Conservation (phyloP, 1,140 invertebrate species). For the Drosophila gunungcola region DNA sequence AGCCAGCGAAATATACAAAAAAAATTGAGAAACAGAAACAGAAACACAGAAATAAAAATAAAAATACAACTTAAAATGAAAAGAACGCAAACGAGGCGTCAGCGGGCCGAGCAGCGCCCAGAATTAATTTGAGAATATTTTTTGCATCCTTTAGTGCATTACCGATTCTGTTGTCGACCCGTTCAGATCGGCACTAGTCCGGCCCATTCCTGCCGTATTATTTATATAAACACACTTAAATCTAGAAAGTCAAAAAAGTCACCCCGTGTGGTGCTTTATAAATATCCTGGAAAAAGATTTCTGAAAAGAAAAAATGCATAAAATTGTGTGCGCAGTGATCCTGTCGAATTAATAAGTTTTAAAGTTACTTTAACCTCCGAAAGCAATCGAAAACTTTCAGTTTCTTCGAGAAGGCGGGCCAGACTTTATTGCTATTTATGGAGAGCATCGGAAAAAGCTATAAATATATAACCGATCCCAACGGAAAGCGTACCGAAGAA, state of each 20-base stretch:
- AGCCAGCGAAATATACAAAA: conserved; percentile 29
- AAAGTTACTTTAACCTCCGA: conserved; percentile 5
- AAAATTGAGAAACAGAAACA: conserved; percentile 40
- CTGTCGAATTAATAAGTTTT: conserved; percentile 22
- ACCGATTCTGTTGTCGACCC: conserved; percentile 82
- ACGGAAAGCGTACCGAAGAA: conserved; percentile 30
- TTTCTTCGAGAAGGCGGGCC: conserved; percentile 28
- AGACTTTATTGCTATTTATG: conserved; percentile 68
- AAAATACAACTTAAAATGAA: conserved; percentile 2
- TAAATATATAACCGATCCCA: conserved; percentile 53
- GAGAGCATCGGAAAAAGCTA: conserved; percentile 62
- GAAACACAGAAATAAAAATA: conserved; percentile 18
- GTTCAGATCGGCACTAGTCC: conserved; percentile 73
- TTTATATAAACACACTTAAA: conserved; percentile 28
- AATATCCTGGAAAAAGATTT: conserved; percentile 33
- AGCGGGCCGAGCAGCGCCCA: conserved; percentile 49
- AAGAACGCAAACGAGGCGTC: conserved; percentile 41
- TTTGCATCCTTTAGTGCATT: conserved; percentile 85
- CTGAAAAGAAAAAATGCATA: conserved; percentile 22
- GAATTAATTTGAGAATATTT: conserved; percentile 83
- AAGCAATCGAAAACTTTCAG: conserved; percentile 26
- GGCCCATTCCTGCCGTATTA: conserved; percentile 56
- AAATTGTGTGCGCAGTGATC: conserved; percentile 24
- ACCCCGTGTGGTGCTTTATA: conserved; percentile 20
- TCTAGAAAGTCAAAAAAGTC: conserved; percentile 15